A percentile compares a stretch with the other conserved stretches of the same genome.
Conservation (phyloP, 2,113 vertebrate genomes). For the Columbina picui region DNA sequence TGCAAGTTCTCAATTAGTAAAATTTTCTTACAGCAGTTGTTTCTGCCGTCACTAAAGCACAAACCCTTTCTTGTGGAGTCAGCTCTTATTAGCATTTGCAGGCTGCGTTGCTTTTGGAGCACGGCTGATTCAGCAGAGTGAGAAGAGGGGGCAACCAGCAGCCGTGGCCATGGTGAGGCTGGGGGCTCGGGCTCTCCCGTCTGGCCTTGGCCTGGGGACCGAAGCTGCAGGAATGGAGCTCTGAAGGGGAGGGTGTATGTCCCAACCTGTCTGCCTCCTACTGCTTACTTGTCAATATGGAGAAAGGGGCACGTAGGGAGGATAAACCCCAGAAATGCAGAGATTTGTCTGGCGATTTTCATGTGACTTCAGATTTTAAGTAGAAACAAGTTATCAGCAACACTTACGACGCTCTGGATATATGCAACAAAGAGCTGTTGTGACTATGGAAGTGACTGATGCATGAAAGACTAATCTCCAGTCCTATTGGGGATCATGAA, state of each 20-base stretch:
- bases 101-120: neutral
- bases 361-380: accelerated
- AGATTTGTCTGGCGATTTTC: neutral
- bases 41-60: neutral
- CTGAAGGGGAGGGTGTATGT: accelerated
- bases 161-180: neutral
- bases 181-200: accelerated
- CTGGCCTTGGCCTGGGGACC: accelerated
- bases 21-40: neutral
- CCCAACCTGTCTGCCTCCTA: neutral
- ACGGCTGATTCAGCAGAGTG: neutral
- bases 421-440: neutral
- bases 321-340: accelerated
- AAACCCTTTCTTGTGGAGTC: neutral
- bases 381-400: neutral
- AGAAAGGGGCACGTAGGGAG: neutral
- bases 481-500: neutral
- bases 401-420: neutral
- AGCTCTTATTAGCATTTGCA: accelerated
- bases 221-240: neutral
- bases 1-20: neutral
- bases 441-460: neutral
- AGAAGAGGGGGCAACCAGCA: neutral
- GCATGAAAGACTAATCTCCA: neutral
- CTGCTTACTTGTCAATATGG: accelerated